Base-by-base conservation (phyloP, 1,140 invertebrate genomes). In the Gonioctena quinquepunctata region DNA sequence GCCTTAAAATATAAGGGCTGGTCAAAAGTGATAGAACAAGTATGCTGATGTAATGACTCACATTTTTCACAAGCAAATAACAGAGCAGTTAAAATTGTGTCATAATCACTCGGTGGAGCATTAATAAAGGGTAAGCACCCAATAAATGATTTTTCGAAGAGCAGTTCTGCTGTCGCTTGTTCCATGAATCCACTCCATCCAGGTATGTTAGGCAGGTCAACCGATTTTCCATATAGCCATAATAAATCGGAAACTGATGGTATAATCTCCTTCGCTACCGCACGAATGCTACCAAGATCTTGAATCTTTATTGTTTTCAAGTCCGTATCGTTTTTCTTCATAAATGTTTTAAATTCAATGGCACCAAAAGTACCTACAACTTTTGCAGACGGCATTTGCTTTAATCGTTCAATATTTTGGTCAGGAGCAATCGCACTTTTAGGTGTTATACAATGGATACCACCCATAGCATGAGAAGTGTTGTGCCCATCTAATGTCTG, bases 381-480 rank as follows among this genome's bases (percentile, higher is more conserved):
- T n/a, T n/a, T n/a, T n/a, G n/a, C n/a, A n/a, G n/a, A n/a, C 2
- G 18, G 16, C 16, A 25, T 57, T 11, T 23, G 18, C 18, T 23
- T 22, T 21, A 57, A 22, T 3, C 21, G 1, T 52, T 4, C 5
- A 28, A 28, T 28, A 28, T 7, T 28, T 28, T 1, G 49, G n/a
- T 52, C 49, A 52, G 49, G 49, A 52, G 49, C 49, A 16, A 52
- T 52, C 1, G 49, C 4, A 52, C 8, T 52, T 52, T 52, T 7
- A 52, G 49, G 0, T 52, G 75, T 76, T n/a, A 74, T 57, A 66
- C 61, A 70, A 19, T 25, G 13, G 22, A 78, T 75, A 13, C 74
- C 72, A 19, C 73, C 77, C 77, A 79, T 79, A 8, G 28, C 57
- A 67, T 81, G 79, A 62, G 80, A 77, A 33, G 77, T 79, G 28